Conservation (phyloP, 2,888 invertebrate species). For the Entomobrya proxima region DNA sequence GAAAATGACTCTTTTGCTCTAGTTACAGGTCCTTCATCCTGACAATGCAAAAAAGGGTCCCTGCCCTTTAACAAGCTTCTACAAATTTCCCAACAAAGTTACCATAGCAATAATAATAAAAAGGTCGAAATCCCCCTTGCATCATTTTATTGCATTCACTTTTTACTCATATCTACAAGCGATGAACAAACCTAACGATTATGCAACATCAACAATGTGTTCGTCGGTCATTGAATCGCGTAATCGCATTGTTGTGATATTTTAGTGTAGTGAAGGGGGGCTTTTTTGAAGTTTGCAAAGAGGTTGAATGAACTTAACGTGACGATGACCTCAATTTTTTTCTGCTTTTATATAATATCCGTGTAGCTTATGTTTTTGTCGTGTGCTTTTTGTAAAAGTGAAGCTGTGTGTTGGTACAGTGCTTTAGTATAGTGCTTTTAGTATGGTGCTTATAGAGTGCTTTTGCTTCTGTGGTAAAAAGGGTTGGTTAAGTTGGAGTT, state of each 20-base stretch:
- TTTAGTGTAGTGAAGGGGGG: neutral
- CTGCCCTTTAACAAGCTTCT: constrained; percentile 23
- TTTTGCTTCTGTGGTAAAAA: neutral
- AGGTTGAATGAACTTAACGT: constrained; percentile 64
- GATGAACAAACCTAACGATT: too few relatives aligned
- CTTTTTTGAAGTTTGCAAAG: neutral
- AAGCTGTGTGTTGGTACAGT: neutral
- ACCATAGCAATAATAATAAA: neutral
- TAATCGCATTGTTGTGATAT: neutral
- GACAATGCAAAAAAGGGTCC: constrained; percentile 28
- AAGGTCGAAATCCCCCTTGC: neutral
- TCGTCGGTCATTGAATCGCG: constrained; percentile 55
- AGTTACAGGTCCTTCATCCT: constrained; percentile 16
- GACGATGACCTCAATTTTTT: constrained; percentile 61
- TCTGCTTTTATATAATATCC: neutral
- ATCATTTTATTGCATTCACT: constrained; percentile 17
- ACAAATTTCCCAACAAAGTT: neutral
- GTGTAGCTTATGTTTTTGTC: neutral
- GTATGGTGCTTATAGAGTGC: neutral
- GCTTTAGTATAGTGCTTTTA: neutral
- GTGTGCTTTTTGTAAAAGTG: neutral
- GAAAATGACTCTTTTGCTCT: neutral
- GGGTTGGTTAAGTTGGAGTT: too few relatives aligned
- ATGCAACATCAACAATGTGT: constrained; percentile 11
- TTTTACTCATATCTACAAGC: neutral